Evolutionary conservation across 2,888 invertebrate species (phyloP), one percentile per base, ranked within the genome.

Genomic region (Lithophane semibrunnea): DNA sequence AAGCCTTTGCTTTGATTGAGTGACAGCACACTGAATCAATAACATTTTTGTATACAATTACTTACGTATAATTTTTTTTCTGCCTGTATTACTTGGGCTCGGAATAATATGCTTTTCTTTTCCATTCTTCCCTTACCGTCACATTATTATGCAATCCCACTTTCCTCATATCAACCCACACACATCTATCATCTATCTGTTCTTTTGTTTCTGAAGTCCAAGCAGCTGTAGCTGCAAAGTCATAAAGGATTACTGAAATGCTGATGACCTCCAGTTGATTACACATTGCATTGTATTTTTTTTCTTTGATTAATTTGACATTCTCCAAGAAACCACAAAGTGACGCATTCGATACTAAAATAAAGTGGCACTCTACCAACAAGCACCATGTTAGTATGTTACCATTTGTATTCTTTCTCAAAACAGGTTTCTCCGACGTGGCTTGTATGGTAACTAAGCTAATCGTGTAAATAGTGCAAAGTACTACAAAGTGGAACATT

Each of bases 371-470:
- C 82, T 29, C 56, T 63, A 56, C 42, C 56, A 69, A 74, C 61
- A 74, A 73, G 29, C 37, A 66, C 42, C 58, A 56, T 52, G 70
- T 75, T 44, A 79, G 84, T 84, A 61, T 84, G 85, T 75, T 79
- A 75, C 56, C 78, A 83, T 83, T 82, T 73, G 86, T 83, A 83
- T 86, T 83, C 83, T 86, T 60, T 66, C 72, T 67, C 18, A 66
- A 86, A 82, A 84, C 86, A 54, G 66, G 83, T 86, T 86, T 83
- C 85, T 70, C 77, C 10, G 37, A 78, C 83, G 83, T 78, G 86
- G 56, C 37, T 56, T 79, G 86, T 64, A 60, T 78, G 58, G 18
- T 52, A 84, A 84, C 70, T 24, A 60, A 69, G 13, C 56, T 64
- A 56, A 58, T 77, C 60, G 74, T 82, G 83, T 82, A 78, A 86